A percentile compares a stretch with the other conserved stretches of the same genome.
These are phyloP conservation scores for Colletes collaris DNA, from an alignment of 2,888 invertebrate species.

Conservation along the genomic window DNA sequence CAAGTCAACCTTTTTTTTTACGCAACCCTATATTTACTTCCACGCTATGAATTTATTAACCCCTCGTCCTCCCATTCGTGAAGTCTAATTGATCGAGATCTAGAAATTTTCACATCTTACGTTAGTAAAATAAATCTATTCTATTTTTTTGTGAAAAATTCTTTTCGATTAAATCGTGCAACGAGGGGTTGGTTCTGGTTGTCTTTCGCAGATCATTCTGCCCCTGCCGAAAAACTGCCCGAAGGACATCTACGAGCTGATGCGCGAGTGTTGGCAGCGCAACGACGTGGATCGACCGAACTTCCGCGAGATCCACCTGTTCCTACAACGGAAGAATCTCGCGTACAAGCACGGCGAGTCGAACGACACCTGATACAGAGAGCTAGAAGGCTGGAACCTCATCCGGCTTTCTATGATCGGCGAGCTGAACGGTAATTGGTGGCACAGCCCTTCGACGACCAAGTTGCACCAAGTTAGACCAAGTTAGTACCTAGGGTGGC, in stretches of 20 bases:
- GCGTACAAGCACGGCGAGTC: conserved; percentile 82
- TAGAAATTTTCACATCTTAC: too few relatives aligned
- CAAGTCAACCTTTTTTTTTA: too few relatives aligned
- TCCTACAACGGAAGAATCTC: conserved; percentile 91
- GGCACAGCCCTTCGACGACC: conserved; percentile 75
- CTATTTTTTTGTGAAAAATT: too few relatives aligned
- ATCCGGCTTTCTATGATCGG: conserved; percentile 82
- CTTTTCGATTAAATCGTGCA: too few relatives aligned
- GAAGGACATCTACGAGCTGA: conserved; percentile 93
- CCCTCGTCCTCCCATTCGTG: too few relatives aligned
- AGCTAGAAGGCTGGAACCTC: conserved; percentile 80
- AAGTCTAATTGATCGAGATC: too few relatives aligned
- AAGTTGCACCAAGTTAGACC: conserved; percentile 66
- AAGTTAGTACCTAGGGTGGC: conserved; percentile 66
- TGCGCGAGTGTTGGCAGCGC: conserved; percentile 94
- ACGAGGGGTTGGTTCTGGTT: neutral
- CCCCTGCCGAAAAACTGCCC: conserved; percentile 91
- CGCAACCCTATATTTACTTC: too few relatives aligned
- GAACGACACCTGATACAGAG: conserved; percentile 81
- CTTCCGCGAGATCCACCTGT: conserved; percentile 93
- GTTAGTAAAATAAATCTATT: too few relatives aligned
- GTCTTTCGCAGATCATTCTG: conserved; percentile 82
- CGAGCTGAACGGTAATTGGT: conserved; percentile 81
- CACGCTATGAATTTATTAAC: too few relatives aligned
- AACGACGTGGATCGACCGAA: conserved; percentile 90